These are phyloP conservation scores for Pangasius sanitwongsei DNA, from an alignment of 2,797 vertebrate species.

Conservation along the genomic window DNA sequence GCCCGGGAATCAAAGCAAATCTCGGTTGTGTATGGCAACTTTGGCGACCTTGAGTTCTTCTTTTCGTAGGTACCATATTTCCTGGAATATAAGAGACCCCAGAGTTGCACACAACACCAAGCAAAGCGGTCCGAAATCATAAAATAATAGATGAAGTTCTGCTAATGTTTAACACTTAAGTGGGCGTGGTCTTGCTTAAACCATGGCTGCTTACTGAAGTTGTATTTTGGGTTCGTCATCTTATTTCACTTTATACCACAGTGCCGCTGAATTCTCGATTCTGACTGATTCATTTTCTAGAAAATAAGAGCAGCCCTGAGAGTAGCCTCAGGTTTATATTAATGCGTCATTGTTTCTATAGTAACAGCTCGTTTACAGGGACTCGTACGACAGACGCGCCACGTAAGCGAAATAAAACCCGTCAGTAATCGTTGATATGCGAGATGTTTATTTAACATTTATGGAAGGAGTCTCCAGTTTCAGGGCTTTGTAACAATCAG, in stretches of 20 bases:
- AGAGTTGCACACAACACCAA: background rate
- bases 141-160: background rate
- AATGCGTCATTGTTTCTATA: background rate
- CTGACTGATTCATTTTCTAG: background rate
- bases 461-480: background rate
- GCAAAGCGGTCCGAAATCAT: background rate
- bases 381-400: background rate
- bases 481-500: background rate
- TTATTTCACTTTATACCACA: background rate
- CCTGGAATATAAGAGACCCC: background rate
- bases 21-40: background rate
- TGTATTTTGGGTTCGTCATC: background rate
- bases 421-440: background rate
- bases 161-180: background rate
- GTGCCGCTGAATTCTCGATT: background rate
- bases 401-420: background rate
- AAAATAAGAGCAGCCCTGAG: background rate
- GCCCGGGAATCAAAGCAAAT: constrained; percentile 10
- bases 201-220: background rate
- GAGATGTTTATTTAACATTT: background rate
- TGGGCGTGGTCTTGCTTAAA: background rate
- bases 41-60: background rate
- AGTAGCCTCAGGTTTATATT: background rate
- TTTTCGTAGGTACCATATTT: background rate
- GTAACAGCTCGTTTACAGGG: background rate